Base-by-base conservation (phyloP, 1,140 invertebrate genomes). In the Carposina sasakii region DNA sequence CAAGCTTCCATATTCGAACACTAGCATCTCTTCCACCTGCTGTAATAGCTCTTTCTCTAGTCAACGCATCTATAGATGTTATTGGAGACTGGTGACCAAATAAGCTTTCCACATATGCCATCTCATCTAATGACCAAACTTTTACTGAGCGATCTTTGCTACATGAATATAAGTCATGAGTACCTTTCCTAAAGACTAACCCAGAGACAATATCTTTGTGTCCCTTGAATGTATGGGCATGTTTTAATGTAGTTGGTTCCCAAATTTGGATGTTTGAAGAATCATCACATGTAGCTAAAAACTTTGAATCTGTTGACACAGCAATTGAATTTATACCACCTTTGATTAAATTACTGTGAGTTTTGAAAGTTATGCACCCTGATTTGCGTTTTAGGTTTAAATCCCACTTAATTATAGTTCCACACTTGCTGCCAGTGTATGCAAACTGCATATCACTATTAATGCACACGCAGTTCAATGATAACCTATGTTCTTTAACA, bases 91-190 rank as follows among this genome's bases (percentile, higher is more conserved):
- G 94, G 85, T 99, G 97, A 10, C 97, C 97, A 88, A 96, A 97
- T 86, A 99, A 85, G 47, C 95, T 96, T 88, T 99, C 97, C 6
- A 98, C 92, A 86, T 98, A 99, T 8, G 93, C 91, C 93, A 97
- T 95, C 71, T 98, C 96, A 87, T 96, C 94, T 16, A 98, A 85
- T 60, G 94, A 96, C 97, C 97, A 99, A 21, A 98, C 91, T 86
- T 93, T 94, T 0, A 98, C 92, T 22, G 93, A 92, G 59, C 92
- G 87, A 77, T 99, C 98, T 67, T 91, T 89, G 36, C 91, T 91
- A 5, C 88, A 88, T 30, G 95, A 97, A 70, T 95, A 98, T 26
- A 99, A 85, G 17, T 93, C 92, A 83, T 98, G 95, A n/a, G 93
- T 91, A 51, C 92, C 90, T 72, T 90, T 92, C 63, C 95, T 91